Evolutionary conservation across 2,888 invertebrate genomes (phyloP).

Genomic region (Meteorus colon): DNA sequence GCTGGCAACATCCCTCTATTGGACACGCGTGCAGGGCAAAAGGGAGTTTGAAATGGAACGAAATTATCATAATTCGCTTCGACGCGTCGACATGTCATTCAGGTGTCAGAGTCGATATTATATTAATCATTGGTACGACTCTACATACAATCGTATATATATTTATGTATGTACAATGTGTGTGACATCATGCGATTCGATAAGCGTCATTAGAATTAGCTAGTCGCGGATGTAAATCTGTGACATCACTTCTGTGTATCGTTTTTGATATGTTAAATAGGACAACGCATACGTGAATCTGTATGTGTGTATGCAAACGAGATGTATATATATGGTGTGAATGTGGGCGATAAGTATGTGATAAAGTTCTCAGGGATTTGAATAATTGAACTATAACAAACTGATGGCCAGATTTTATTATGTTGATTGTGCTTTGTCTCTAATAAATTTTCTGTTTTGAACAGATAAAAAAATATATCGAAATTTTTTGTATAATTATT

Average conservation of each 20-base stretch:
- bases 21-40: conserved; percentile 31
- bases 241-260: neutral
- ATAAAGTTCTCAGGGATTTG: neutral
- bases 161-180: neutral
- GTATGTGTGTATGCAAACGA: too few relatives aligned
- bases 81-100: conserved; percentile 46
- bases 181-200: neutral
- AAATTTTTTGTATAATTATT: too few relatives aligned
- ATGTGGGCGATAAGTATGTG: neutral
- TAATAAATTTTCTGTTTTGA: too few relatives aligned
- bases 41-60: conserved; percentile 47
- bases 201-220: neutral
- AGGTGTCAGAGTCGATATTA: conserved; percentile 56
- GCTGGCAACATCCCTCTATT: conserved; percentile 17
- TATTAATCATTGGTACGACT: conserved; percentile 53
- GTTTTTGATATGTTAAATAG: neutral
- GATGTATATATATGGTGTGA: too few relatives aligned
- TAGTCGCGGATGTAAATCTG: neutral
- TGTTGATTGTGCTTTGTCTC: too few relatives aligned
- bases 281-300: neutral
- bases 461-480: too few relatives aligned
- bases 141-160: neutral
- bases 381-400: neutral
- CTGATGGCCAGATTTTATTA: too few relatives aligned
- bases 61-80: conserved; percentile 67